Evolutionary conservation across 2,888 invertebrate species (phyloP).

Genomic region (Drosophila differens): DNA sequence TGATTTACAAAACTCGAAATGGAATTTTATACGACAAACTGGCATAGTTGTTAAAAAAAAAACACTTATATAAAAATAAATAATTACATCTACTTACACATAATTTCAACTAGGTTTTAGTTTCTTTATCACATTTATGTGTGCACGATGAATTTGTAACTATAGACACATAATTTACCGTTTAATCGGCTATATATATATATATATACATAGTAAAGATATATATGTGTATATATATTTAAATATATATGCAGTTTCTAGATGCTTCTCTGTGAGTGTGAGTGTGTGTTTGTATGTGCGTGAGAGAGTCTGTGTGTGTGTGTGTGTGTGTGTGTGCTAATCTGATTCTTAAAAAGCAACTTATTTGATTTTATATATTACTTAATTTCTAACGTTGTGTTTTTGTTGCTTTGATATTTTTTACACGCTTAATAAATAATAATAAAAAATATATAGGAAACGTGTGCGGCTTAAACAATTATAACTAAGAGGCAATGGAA

Average conservation of each 20-base stretch:
- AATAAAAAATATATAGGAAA: slow-evolving; percentile 22
- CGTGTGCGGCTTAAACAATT: slow-evolving; percentile 37
- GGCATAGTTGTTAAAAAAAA: slow-evolving; percentile 2
- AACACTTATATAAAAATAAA: slow-evolving; percentile 9
- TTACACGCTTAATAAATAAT: slow-evolving; percentile 47
- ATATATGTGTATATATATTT: neutral
- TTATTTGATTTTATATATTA: slow-evolving; percentile 8
- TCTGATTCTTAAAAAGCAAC: slow-evolving; percentile 21
- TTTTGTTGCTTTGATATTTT: slow-evolving; percentile 14
- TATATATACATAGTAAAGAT: neutral
- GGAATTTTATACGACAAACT: slow-evolving; percentile 6
- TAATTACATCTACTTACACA: slow-evolving; percentile 40
- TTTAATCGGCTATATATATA: slow-evolving; percentile 9
- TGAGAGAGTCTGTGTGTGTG: neutral
- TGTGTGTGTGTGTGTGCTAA: slow-evolving; percentile 13
- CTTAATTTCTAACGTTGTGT: slow-evolving; percentile 42
- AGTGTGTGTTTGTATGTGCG: slow-evolving; percentile 16
- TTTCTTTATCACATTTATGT: slow-evolving; percentile 52
- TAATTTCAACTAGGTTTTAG: slow-evolving; percentile 43
- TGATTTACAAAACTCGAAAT: slow-evolving; percentile 39
- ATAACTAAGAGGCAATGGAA: slow-evolving; percentile 45
- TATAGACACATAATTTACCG: slow-evolving; percentile 39
- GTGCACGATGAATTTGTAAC: slow-evolving; percentile 31
- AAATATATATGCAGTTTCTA: slow-evolving; percentile 9
- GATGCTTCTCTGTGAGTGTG: slow-evolving; percentile 5